These are phyloP conservation scores for Eumerus sabulonum DNA, from an alignment of 2,888 invertebrate genomes.

Conservation along the genomic window DNA sequence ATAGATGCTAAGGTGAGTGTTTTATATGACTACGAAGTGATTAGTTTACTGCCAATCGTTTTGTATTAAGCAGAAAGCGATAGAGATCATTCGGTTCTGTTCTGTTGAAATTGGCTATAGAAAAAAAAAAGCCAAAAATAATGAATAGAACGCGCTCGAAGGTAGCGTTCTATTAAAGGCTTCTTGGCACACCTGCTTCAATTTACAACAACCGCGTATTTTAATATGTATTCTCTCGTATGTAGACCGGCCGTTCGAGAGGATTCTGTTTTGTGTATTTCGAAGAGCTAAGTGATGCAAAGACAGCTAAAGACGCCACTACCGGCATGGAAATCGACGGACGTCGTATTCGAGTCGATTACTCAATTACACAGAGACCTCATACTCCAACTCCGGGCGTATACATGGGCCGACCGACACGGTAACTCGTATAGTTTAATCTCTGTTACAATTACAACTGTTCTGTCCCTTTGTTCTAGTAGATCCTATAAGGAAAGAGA, in stretches of 20 bases:
- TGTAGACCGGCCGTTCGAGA: constrained; percentile 92
- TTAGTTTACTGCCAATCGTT: not conserved
- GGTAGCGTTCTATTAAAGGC: constrained; percentile 74
- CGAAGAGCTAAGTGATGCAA: constrained; percentile 92
- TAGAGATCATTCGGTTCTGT: constrained; percentile 4
- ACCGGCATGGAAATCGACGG: constrained; percentile 97
- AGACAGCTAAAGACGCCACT: constrained; percentile 95
- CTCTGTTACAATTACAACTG: too few species aligned
- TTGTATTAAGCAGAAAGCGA: not conserved
- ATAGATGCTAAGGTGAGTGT: constrained; percentile 91
- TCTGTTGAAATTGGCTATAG: constrained; percentile 34
- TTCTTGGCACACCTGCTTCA: constrained; percentile 72
- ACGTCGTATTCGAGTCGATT: constrained; percentile 95
- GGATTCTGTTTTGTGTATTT: constrained; percentile 99
- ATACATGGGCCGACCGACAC: constrained; percentile 96
- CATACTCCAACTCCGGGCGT: constrained; percentile 99
- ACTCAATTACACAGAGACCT: constrained; percentile 95
- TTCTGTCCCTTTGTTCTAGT: not conserved
- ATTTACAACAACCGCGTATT: not conserved
- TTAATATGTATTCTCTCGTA: too few species aligned
- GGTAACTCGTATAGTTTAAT: constrained; percentile 66
- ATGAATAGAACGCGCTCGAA: constrained; percentile 66
- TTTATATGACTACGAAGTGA: not conserved
- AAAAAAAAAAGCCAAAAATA: constrained; percentile 45
- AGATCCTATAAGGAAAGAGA: constrained; percentile 70